phyloP scores from a whole-genome alignment of 2,888 invertebrate species.

The Nipponacmea schrenckii region DNA sequence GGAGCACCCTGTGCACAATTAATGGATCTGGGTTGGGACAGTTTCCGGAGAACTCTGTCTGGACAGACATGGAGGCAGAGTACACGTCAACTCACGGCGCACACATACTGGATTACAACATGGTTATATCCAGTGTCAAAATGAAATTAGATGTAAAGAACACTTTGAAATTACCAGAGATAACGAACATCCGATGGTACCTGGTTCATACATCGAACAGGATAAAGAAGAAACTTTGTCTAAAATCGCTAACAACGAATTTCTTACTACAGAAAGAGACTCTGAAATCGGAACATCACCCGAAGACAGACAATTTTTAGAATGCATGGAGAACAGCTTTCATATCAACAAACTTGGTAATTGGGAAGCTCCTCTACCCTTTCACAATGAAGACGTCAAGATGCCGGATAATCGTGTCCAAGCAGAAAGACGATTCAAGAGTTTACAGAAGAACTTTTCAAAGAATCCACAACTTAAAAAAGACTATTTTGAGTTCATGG shows the following conservation, averaged over 20 bases:
- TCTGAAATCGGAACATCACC: neutral
- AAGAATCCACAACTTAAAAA: neutral
- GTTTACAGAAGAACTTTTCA: neutral
- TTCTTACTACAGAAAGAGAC: neutral
- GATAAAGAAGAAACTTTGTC: neutral
- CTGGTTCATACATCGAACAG: neutral
- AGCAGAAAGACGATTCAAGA: neutral
- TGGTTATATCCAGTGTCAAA: neutral
- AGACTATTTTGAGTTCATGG: neutral
- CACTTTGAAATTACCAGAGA: neutral
- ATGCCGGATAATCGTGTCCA: slow-evolving; percentile 1
- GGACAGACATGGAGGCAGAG: neutral
- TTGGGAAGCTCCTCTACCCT: neutral
- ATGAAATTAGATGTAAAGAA: neutral
- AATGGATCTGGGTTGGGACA: neutral
- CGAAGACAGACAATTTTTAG: neutral
- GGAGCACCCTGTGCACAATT: neutral
- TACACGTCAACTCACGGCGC: neutral
- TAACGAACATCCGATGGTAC: neutral
- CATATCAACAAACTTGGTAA: neutral
- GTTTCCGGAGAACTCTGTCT: slow-evolving; percentile 1
- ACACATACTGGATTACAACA: neutral
- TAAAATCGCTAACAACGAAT: neutral
- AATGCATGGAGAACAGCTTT: neutral
- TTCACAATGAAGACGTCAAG: neutral